These are phyloP conservation scores for Troglohyphantes excavatus DNA, from an alignment of 2,888 invertebrate genomes.

Conservation along the genomic window DNA sequence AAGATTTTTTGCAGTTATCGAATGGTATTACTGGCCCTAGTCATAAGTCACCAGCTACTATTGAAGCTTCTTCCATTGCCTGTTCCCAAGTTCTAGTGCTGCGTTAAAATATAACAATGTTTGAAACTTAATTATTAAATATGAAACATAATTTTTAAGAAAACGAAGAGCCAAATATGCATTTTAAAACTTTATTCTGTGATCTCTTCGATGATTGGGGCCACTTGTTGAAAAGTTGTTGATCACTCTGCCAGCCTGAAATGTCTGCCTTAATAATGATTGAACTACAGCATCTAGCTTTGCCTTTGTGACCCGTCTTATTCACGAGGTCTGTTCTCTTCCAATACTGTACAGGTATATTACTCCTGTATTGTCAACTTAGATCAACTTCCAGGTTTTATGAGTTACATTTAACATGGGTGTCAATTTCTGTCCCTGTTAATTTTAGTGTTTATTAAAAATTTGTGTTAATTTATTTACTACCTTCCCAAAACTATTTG, in stretches of 20 bases:
- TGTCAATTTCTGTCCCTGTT: constrained; percentile 79
- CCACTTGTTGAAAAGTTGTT: constrained; percentile 80
- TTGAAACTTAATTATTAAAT: constrained; percentile 76
- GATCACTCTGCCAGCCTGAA: constrained; percentile 78
- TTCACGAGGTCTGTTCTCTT: constrained; percentile 76
- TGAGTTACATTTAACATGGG: constrained; percentile 78
- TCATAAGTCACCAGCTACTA: constrained; percentile 77
- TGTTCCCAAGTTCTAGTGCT: constrained; percentile 76
- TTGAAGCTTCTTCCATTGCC: constrained; percentile 77
- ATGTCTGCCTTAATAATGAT: constrained; percentile 78
- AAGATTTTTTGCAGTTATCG: constrained; percentile 70
- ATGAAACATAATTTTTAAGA: constrained; percentile 67
- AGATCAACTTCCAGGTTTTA: constrained; percentile 77
- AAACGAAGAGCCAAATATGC: constrained; percentile 78
- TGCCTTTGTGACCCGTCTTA: constrained; percentile 69
- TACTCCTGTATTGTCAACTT: constrained; percentile 71
- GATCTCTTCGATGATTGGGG: constrained; percentile 79
- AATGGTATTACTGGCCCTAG: constrained; percentile 76
- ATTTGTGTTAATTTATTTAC: constrained; percentile 77
- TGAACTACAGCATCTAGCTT: constrained; percentile 75
- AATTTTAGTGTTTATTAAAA: constrained; percentile 78
- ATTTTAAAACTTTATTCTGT: constrained; percentile 71
- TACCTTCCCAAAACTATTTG: constrained; percentile 62
- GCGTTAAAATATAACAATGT: constrained; percentile 77
- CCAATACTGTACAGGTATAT: constrained; percentile 76